phyloP scores from a whole-genome alignment of 2,888 invertebrate species.

The Cheilosia vulpina region DNA sequence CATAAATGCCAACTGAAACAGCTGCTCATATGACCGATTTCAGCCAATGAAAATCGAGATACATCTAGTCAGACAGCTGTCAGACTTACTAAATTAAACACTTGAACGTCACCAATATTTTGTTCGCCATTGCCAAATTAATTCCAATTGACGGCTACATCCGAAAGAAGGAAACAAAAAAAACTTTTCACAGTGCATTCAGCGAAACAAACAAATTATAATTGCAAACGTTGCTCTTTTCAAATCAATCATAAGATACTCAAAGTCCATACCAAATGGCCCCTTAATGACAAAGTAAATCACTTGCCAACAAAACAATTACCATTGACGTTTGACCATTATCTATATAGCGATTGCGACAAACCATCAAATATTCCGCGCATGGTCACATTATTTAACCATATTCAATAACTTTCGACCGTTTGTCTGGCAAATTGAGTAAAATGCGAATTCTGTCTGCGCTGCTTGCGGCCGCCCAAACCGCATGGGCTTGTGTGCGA shows the following conservation, averaged over 20 bases:
- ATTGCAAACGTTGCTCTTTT: conserved; percentile 34
- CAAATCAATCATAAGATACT: conserved; percentile 57
- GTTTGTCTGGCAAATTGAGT: conserved; percentile 66
- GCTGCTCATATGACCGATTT: too few relatives aligned
- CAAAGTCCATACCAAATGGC: conserved; percentile 57
- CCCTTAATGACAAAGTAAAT: conserved; percentile 60
- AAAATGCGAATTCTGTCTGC: conserved; percentile 32
- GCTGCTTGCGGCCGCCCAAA: conserved; percentile 4
- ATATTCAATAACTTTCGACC: conserved; percentile 69
- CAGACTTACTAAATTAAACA: too few relatives aligned
- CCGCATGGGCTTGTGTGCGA: conserved; percentile 6
- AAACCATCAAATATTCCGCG: conserved; percentile 58
- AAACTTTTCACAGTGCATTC: conserved; percentile 4
- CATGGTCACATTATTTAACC: conserved; percentile 68
- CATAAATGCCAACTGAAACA: too few relatives aligned
- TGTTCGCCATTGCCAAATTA: too few relatives aligned
- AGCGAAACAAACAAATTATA: conserved; percentile 11
- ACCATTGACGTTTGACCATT: conserved; percentile 22
- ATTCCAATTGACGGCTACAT: background rate
- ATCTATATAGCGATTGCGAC: background rate
- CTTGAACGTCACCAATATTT: too few relatives aligned
- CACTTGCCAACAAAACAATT: conserved; percentile 52
- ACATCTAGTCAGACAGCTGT: too few relatives aligned
- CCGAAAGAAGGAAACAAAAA: background rate
- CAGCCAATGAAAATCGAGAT: too few relatives aligned